phyloP scores from a whole-genome alignment of 2,797 vertebrate species.

The Natrix natrix region DNA sequence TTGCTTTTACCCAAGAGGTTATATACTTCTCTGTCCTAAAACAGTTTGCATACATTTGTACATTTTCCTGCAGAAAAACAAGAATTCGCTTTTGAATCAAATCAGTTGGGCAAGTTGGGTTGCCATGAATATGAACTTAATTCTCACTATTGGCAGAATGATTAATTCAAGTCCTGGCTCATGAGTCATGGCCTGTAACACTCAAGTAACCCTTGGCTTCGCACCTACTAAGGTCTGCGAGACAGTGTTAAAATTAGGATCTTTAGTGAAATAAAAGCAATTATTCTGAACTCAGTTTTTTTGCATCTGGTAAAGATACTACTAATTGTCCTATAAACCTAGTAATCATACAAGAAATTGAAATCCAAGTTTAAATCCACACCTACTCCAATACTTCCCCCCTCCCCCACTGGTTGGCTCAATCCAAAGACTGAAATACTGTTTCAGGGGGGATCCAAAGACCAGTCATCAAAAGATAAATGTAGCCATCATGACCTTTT shows the following conservation, averaged over 20 bases:
- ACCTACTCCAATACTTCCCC: neutral
- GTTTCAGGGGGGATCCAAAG: neutral
- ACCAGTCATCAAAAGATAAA: neutral
- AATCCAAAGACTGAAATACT: conserved; percentile 10
- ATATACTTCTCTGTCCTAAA: neutral
- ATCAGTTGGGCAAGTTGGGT: neutral
- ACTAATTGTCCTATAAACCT: neutral
- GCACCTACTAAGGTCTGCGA: neutral
- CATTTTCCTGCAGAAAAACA: neutral
- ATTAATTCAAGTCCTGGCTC: neutral
- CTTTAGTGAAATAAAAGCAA: neutral
- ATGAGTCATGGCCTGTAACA: neutral
- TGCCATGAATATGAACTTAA: neutral
- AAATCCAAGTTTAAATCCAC: neutral
- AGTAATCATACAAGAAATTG: neutral
- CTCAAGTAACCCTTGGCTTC: neutral
- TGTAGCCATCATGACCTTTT: neutral
- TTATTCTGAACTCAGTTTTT: neutral
- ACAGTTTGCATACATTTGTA: neutral
- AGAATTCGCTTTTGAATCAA: neutral
- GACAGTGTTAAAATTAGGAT: neutral
- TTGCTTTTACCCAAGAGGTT: neutral
- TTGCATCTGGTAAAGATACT: neutral
- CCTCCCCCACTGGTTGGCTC: neutral
- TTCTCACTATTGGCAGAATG: neutral